Evolutionary conservation across 2,797 vertebrate species (phyloP).

Genomic region (Phataginus tetradactyla): DNA sequence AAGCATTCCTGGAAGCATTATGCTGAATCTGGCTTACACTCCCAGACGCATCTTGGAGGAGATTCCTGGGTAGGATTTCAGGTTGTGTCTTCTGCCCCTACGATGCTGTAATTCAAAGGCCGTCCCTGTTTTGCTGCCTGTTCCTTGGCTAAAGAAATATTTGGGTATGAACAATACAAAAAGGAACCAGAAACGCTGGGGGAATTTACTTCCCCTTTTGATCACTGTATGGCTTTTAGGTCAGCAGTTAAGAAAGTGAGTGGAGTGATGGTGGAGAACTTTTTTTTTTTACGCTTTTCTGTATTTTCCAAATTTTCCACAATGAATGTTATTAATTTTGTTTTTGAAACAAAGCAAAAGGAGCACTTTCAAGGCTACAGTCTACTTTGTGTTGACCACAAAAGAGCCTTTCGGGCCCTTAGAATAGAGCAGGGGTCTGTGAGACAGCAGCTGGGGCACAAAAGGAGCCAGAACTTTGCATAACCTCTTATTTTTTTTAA

Average conservation of each 20-base stretch:
- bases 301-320: slow-evolving; percentile 54
- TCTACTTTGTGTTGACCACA: slow-evolving; percentile 74
- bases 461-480: slow-evolving; percentile 58
- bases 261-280: not conserved
- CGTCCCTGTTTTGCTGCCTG: not conserved
- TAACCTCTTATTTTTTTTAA: slow-evolving; percentile 67
- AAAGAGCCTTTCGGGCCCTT: slow-evolving; percentile 66
- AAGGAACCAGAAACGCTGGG: not conserved
- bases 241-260: not conserved
- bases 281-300: slow-evolving; percentile 60
- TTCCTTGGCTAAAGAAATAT: slow-evolving; percentile 52
- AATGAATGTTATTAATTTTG: slow-evolving; percentile 72
- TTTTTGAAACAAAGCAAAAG: slow-evolving; percentile 69
- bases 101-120: not conserved
- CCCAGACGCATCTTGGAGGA: not conserved
- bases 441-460: slow-evolving; percentile 47
- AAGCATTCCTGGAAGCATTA: not conserved
- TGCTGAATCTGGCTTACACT: not conserved
- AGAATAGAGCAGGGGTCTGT: slow-evolving; percentile 55
- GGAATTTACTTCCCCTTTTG: not conserved
- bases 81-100: not conserved
- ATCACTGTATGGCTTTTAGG: not conserved
- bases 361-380: slow-evolving; percentile 50
- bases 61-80: not conserved
- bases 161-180: slow-evolving; percentile 5